Base-by-base conservation (phyloP, 2,113 vertebrate genomes). In the Bungarus multicinctus region DNA sequence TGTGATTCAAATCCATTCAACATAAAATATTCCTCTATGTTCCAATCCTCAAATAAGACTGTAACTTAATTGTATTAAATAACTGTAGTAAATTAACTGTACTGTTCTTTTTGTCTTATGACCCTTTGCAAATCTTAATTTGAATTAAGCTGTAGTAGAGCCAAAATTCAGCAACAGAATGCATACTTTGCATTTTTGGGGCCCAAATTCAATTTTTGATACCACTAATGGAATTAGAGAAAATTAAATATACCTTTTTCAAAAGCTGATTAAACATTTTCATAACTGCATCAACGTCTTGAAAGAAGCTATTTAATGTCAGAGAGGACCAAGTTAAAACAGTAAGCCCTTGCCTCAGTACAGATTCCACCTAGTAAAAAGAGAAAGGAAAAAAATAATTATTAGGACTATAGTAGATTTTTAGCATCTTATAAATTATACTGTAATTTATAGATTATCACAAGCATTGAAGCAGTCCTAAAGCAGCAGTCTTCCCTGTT, bases 281-380 rank as follows among this genome's bases (percentile, higher is more conserved):
- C 94, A 98, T 95, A 95, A 98, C 97, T 54, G 94, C 89, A 60
- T 98, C 97, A 86, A 97, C 97, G 91, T 98, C 98, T 87, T 97
- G 94, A 95, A 98, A 98, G 95, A 98, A 99, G 93, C 94, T 97
- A 93, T 98, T 97, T 85, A 98, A 95, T 0, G 96, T 96, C 58
- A 98, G 94, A 88, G 98, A 99, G 54, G 98, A 98, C 98, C 98
- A 99, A 4, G 98, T 98, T 88, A 98, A 94, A 90, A 97, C 94
- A 9, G 98, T 98, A 93, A 98, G 96, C 27, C 98, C 98, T 89
- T 97, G 97, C n/a, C 97, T 96, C 93, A 99, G 95, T 8, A 97
- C 98, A 94, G 91, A 93, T 91, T 98, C 98, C 94, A 98, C 95
- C 98, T 99, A 95, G 81, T 95, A 50, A 96, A 50, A 93, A 87